Evolutionary conservation across 2,888 invertebrate genomes (phyloP).

Genomic region (Synergus laeviventris): DNA sequence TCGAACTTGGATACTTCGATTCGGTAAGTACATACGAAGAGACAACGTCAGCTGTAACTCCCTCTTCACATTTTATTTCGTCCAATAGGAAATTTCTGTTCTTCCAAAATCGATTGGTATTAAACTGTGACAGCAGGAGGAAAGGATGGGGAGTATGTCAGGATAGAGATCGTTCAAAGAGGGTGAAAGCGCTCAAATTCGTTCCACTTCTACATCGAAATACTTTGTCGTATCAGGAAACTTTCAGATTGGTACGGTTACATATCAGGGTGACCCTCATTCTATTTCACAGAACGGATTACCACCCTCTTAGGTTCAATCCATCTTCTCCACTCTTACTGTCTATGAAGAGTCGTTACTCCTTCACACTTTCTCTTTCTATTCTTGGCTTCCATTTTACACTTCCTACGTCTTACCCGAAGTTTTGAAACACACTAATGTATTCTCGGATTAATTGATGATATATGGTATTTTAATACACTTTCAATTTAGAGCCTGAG

Average conservation of each 20-base stretch:
- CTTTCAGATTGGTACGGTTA: slow-evolving; percentile 29
- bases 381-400: slow-evolving; percentile 36
- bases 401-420: neutral
- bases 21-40: too few relatives aligned
- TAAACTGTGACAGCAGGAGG: slow-evolving; percentile 23
- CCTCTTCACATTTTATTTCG: slow-evolving; percentile 1
- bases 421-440: neutral
- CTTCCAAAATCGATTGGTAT: slow-evolving; percentile 21
- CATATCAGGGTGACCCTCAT: slow-evolving; percentile 54
- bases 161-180: slow-evolving; percentile 27
- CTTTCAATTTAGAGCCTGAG: too few relatives aligned
- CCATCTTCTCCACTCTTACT: slow-evolving; percentile 57
- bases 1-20: too few relatives aligned
- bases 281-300: slow-evolving; percentile 61
- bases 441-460: too few relatives aligned
- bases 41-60: neutral
- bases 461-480: too few relatives aligned
- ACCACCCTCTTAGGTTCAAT: slow-evolving; percentile 68
- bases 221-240: slow-evolving; percentile 28
- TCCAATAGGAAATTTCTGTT: slow-evolving; percentile 17
- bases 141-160: slow-evolving; percentile 42
- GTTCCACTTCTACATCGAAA: slow-evolving; percentile 28
- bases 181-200: slow-evolving; percentile 37
- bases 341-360: slow-evolving; percentile 53
- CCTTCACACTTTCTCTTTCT: slow-evolving; percentile 45